Evolutionary conservation across 1,140 invertebrate species (phyloP), one percentile per base, ranked within the genome.

Genomic region (Trichonephila clavata): DNA sequence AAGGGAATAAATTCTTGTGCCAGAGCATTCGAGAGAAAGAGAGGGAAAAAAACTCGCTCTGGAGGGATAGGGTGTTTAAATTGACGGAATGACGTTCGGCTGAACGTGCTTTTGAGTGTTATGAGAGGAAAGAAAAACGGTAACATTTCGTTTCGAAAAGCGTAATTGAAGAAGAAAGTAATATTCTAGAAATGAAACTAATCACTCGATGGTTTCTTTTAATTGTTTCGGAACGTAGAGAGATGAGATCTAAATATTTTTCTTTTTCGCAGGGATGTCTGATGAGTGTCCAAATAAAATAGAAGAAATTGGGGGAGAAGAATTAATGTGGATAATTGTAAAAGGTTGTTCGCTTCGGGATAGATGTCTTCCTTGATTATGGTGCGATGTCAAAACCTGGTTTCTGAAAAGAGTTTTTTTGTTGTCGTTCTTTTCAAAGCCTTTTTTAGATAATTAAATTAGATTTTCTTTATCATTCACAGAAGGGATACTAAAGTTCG

Each of bases 71-170:
- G 63, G 86, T 63, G 87, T 89, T 71, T 89, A 89, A 89, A 89
- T 89, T 68, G 87, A 89, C 43, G n/a, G 39, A 89, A 77, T 89
- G 87, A 89, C 61, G 39, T 87, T 87, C 61, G 57, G 32, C 68
- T 77, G 68, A 77, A 77, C 27, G 68, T 77, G 86, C 59, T 60
- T 32, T 89, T 50, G 65, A 65, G 65, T 43, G 63, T 89, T 89
- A 89, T 89, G 63, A 50, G 65, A 89, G n/a, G 80, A n/a, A 39
- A 57, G 24, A 83, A 83, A 83, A 83, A 83, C 50, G 80, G n/a
- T 57, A 57, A 57, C 80, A 83, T 83, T 83, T 83, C 80, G 80
- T 43, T 83, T 27, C 68, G 43, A 57, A 83, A 57, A 83, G 80
- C 20, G 39, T 83, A 83, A 83, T 83, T 83, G 80, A n/a, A 57